Evolutionary conservation across 2,113 vertebrate species (phyloP), one percentile per base, ranked within the genome.

Genomic region (Typhlomys cinereus): DNA sequence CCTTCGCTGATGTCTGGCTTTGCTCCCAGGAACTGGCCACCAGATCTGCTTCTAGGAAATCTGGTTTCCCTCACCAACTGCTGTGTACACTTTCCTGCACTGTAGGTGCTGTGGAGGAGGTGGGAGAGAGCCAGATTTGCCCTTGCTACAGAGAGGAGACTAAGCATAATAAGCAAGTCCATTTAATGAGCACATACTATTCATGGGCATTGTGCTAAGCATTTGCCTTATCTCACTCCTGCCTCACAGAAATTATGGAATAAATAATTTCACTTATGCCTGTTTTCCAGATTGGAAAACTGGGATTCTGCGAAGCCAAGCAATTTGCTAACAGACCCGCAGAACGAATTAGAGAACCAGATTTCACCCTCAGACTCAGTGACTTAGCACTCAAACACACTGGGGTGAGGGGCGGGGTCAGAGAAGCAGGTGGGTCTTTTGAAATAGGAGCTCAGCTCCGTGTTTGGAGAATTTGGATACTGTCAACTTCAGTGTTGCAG

Each of bases 231-330:
- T 54, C 89, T 64, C 71, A 25, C 36, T 82, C 70, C 82, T 31
- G 84, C 59, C 61, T 59, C 66, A 36, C 23, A 25, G 61, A 54
- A 80, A 67, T 31, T 10, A 12, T 4, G 50, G 87, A 70, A 20
- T 48, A 17, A 62, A 46, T 31, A 4, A 15, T 89, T 59, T 85
- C 57, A 62, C 36, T 79, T 78, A 48, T 71, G 31, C 52, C 88
- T 80, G 1, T 70, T 85, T 93, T 78, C 66, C 44, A 70, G 82
- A 79, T 70, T n/a, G 85, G 76, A 73, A 71, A 87, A 48, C 57
- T n/a, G 74, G 78, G 50, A 44, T 66, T 93, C 71, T 85, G 67
- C 71, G 89, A 85, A 62, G 69, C 44, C 66, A 73, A 79, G n/a
- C 29, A 20, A 64, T 39, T 87, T 81, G 10, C 59, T 85, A 39